phyloP scores from a whole-genome alignment of 2,888 invertebrate species.

The Napeogenes inachia region DNA sequence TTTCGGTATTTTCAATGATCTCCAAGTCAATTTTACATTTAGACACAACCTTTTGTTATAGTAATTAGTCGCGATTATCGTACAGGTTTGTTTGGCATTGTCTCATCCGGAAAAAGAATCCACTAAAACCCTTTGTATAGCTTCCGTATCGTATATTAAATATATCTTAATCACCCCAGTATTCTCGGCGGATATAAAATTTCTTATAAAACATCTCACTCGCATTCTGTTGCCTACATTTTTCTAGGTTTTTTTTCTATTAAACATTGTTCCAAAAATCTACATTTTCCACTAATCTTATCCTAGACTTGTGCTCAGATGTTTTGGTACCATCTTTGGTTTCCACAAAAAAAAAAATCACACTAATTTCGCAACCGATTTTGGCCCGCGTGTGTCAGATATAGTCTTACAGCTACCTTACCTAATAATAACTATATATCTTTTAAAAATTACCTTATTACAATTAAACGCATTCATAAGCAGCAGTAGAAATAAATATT shows the following conservation, averaged over 20 bases:
- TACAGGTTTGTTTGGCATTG: slow-evolving; percentile 68
- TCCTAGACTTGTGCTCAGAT: slow-evolving; percentile 56
- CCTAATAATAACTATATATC: slow-evolving; percentile 54
- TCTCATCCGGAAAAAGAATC: slow-evolving; percentile 45
- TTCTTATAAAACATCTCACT: slow-evolving; percentile 63
- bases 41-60: slow-evolving; percentile 74
- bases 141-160: slow-evolving; percentile 35
- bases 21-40: slow-evolving; percentile 63
- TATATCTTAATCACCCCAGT: slow-evolving; percentile 40
- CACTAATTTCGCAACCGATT: slow-evolving; percentile 55
- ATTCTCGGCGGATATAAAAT: slow-evolving; percentile 57
- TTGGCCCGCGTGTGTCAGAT: slow-evolving; percentile 71
- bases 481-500: slow-evolving; percentile 56
- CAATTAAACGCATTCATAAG: slow-evolving; percentile 61
- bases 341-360: slow-evolving; percentile 31
- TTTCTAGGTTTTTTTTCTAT: slow-evolving; percentile 51
- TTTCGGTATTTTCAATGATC: slow-evolving; percentile 51
- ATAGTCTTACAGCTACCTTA: slow-evolving; percentile 45
- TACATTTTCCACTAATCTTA: slow-evolving; percentile 66
- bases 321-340: slow-evolving; percentile 34
- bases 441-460: slow-evolving; percentile 61
- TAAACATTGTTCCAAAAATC: slow-evolving; percentile 76
- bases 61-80: slow-evolving; percentile 51
- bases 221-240: slow-evolving; percentile 49
- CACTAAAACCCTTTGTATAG: slow-evolving; percentile 46